Conservation (phyloP, 2,797 vertebrate genomes). For the Hoplostethus atlanticus region DNA sequence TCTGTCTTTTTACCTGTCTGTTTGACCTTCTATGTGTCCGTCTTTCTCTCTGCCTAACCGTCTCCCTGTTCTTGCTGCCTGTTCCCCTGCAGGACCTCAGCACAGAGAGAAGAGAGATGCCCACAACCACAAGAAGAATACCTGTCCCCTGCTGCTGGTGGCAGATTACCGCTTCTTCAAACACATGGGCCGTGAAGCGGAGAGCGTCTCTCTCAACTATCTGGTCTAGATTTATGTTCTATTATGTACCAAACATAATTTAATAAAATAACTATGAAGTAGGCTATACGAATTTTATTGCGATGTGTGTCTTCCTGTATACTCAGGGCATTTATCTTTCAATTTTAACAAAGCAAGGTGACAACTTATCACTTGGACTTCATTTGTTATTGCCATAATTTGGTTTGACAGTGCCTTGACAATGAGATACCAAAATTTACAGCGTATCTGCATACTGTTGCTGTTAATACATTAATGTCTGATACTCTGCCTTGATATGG, state of each 20-base stretch:
- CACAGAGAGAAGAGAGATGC: conserved; percentile 85
- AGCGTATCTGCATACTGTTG: neutral
- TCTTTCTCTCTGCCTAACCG: neutral
- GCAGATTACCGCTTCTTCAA: conserved; percentile 96
- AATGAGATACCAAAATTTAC: neutral
- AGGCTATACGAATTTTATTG: neutral
- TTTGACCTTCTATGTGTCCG: neutral
- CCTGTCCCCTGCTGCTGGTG: conserved; percentile 94
- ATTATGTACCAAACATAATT: neutral
- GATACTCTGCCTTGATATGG: neutral
- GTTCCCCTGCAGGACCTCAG: conserved; percentile 68
- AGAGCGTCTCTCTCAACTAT: conserved; percentile 98
- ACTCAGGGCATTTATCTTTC: too few relatives aligned
- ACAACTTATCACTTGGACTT: neutral
- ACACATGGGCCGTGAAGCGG: conserved; percentile 95
- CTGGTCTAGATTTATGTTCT: conserved; percentile 82
- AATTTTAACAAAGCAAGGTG: neutral
- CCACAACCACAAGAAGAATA: conserved; percentile 89
- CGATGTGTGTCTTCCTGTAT: neutral
- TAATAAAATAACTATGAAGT: neutral
- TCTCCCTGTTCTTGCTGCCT: neutral
- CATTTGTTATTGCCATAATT: neutral
- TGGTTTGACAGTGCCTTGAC: neutral
- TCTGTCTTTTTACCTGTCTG: neutral
- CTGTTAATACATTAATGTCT: neutral